A percentile compares a stretch with the other conserved stretches of the same genome.
phyloP scores from a whole-genome alignment of 2,113 vertebrate species.

The Nycticebus coucang region DNA sequence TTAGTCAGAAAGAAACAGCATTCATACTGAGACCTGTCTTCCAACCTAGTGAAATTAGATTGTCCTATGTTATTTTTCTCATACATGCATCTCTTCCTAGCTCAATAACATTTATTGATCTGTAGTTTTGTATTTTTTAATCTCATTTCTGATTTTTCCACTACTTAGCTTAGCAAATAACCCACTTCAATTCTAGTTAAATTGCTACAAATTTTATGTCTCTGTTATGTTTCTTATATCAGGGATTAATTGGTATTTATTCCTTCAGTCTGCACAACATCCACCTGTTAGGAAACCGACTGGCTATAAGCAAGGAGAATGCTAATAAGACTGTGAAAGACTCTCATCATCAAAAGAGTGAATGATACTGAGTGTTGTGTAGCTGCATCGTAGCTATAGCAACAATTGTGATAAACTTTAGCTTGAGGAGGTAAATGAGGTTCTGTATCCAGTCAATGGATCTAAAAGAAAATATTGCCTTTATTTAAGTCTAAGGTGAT shows the following conservation, averaged over 20 bases:
- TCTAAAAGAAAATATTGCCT: neutral
- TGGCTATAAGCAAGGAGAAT: neutral
- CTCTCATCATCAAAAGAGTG: neutral
- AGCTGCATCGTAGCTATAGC: neutral
- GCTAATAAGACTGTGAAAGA: neutral
- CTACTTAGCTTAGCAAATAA: neutral
- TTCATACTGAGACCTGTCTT: neutral
- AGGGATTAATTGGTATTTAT: neutral
- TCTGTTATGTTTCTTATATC: neutral
- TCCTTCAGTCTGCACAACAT: neutral
- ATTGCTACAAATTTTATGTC: neutral
- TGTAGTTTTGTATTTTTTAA: neutral
- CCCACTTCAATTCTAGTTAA: neutral
- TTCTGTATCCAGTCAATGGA: neutral
- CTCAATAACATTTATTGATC: neutral
- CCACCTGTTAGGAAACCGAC: neutral
- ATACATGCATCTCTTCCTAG: neutral
- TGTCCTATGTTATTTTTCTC: neutral
- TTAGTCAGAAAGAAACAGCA: neutral
- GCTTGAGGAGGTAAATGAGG: neutral
- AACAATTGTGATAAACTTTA: neutral
- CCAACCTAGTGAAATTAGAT: neutral
- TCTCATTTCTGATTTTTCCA: neutral
- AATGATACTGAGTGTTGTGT: neutral
- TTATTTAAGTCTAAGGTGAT: neutral